phyloP scores from a whole-genome alignment of 2,113 vertebrate species.

The Aphyosemion australe region DNA sequence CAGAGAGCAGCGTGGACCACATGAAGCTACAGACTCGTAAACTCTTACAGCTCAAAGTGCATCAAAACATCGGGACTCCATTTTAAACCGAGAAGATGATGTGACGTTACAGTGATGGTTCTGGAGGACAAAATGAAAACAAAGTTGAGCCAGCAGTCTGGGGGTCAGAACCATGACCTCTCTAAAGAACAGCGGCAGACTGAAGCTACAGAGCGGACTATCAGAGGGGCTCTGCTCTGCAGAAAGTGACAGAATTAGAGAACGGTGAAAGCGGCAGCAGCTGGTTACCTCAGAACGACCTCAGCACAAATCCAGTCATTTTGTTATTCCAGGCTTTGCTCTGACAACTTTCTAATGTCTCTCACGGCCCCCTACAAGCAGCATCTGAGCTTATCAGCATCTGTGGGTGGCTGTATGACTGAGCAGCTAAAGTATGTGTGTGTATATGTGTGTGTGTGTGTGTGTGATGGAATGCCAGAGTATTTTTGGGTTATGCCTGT shows the following conservation, averaged over 20 bases:
- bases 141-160: no score
- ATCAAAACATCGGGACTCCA: no score
- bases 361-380: conserved; percentile 49
- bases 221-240: no score
- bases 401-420: conserved; percentile 72
- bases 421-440: conserved; percentile 67
- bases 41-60: no score
- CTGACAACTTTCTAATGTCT: conserved; percentile 61
- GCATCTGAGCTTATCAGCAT: conserved; percentile 54
- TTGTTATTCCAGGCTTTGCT: conserved; percentile 54
- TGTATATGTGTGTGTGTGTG: conserved; percentile 45
- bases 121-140: no score
- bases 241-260: conserved; percentile 11
- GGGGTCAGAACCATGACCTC: no score
- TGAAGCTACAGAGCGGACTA: no score
- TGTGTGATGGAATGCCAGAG: conserved; percentile 70
- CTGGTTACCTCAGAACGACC: conserved; percentile 74
- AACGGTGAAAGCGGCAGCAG: background rate
- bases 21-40: no score
- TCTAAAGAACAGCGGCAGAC: no score
- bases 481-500: conserved; percentile 75
- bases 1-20: no score
- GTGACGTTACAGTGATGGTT: no score
- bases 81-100: no score
- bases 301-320: conserved; percentile 61